Evolutionary conservation across 2,888 invertebrate genomes (phyloP), one percentile per base, ranked within the genome.

Genomic region (Melikaiella ostensackeni): DNA sequence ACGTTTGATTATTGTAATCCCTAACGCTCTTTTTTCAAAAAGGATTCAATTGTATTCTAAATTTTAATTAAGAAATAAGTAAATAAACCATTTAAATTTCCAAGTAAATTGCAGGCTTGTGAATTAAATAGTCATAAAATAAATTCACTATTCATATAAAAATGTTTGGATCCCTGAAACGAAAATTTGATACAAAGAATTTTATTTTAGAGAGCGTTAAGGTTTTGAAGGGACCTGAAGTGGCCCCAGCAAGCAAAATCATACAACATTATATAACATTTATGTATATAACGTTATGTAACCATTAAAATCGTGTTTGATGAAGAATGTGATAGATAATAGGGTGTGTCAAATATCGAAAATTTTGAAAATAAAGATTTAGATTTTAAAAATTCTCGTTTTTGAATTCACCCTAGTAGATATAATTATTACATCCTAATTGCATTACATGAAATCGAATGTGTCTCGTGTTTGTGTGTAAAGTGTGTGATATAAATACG

Each of bases 401-500:
- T 50, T 21, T 50, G 50, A n/a, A 9, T n/a, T n/a, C n/a, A 21
- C 1, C 50, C 50, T 21, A 50, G n/a, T 21, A 50, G n/a, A 27
- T 66, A 66, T 66, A 66, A 16, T 30, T 27, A 46, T 70, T 50
- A 70, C n/a, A 50, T 50, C 27, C 70, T 70, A 70, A 70, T 46
- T 66, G 46, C 46, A 30, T 70, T 81, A 81, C 81, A 82, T 79
- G 74, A 80, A 80, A 50, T 78, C 79, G 64, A 79, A 55, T 80
- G 78, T 79, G 74, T 70, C 4, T 46, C 19, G 42, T 70, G 66
- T 42, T 24, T 46, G 66, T 46, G 38, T 13, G 66, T 66, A 66
- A 66, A 66, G 66, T 80, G 77, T 80, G 78, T 81, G 81, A 82
- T 86, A 86, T 84, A 85, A 87, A 87, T 86, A 88, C 80, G 82